phyloP scores from a whole-genome alignment of 2,113 vertebrate species.

The Chinchilla lanigera region DNA sequence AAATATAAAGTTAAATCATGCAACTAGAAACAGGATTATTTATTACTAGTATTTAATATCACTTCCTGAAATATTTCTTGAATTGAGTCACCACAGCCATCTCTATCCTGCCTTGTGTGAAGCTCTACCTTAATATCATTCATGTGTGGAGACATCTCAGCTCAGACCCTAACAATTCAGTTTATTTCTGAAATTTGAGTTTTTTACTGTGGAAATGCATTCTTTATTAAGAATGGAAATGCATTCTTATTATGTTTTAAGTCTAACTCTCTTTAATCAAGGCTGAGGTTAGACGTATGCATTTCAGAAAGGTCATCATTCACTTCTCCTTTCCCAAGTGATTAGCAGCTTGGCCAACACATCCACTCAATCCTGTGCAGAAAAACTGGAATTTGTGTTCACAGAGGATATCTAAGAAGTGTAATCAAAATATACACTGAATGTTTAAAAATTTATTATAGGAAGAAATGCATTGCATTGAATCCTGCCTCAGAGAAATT shows the following conservation, averaged over 20 bases:
- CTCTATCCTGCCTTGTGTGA: neutral
- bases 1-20: neutral
- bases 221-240: neutral
- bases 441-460: neutral
- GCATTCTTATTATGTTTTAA: neutral
- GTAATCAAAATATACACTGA: neutral
- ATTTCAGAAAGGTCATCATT: neutral
- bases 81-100: neutral
- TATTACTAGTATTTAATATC: neutral
- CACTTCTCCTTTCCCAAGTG: neutral
- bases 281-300: neutral
- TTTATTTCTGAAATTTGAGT: neutral
- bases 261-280: neutral
- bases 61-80: neutral
- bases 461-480: neutral
- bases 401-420: neutral
- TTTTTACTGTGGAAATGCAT: neutral
- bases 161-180: neutral
- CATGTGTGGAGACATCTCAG: neutral
- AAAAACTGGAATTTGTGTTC: neutral
- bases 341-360: neutral
- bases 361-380: neutral
- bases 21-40: neutral
- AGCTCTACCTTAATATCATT: neutral
- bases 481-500: neutral